Evolutionary conservation across 2,888 invertebrate species (phyloP).

Genomic region (Allacma fusca): DNA sequence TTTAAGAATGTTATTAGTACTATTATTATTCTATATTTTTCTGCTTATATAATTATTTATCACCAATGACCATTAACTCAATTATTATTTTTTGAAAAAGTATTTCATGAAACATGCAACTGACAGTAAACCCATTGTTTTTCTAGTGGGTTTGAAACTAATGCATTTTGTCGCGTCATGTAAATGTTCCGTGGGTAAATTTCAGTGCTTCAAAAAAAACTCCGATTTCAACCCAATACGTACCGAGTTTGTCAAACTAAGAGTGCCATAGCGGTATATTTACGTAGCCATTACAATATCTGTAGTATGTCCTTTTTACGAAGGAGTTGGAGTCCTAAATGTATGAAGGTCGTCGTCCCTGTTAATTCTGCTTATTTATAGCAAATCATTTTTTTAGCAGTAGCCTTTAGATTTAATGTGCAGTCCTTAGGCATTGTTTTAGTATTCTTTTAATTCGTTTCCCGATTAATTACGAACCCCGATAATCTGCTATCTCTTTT

Average conservation of each 20-base stretch:
- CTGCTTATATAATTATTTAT: neutral
- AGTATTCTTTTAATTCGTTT: neutral
- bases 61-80: neutral
- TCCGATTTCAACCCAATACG: neutral
- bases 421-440: neutral
- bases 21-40: neutral
- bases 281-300: neutral
- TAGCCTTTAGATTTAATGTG: neutral
- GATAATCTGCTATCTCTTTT: neutral
- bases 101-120: neutral
- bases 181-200: neutral
- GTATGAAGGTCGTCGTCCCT: neutral
- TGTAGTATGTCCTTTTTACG: neutral
- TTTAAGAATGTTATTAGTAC: neutral
- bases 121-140: neutral
- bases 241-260: constrained; percentile 11
- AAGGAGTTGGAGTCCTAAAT: neutral
- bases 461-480: neutral
- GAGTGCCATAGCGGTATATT: constrained; percentile 11
- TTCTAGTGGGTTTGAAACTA: neutral
- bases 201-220: neutral
- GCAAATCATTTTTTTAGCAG: neutral
- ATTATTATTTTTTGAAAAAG: neutral
- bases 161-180: too few relatives aligned
- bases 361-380: neutral